Evolutionary conservation across 2,888 invertebrate genomes (phyloP), one percentile per base, ranked within the genome.

Genomic region (Vanessa cardui): DNA sequence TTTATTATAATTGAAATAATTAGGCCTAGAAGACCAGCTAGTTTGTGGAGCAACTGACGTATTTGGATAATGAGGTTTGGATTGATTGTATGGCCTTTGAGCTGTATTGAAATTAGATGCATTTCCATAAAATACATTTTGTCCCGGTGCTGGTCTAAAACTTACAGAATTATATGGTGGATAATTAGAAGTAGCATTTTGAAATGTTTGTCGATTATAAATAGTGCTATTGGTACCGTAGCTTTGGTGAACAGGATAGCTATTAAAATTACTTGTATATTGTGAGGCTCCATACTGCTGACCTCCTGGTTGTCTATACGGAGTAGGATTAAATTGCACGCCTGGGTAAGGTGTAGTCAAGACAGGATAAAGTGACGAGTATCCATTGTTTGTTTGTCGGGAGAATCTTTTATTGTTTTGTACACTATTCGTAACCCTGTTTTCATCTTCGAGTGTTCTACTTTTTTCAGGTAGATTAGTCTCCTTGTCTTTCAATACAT

Each of bases 321-420:
- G 52, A 5, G 4, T 7, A 44, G 60, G 44, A 68, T 68, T 62
- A n/a, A 39, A 44, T 46, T 58, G 56, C 12, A 18, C 50, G 33
- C 26, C 26, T 12, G 62, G 56, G 44, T 68, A 50, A 50, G 49
- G n/a, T 20, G 80, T 77, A 2, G 83, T 79, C 52, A 81, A 62
- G 49, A 78, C 74, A 16, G 84, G 83, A 71, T 85, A 83, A n/a
- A 81, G 49, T 3, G 73, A 66, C 20, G 77, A 63, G 70, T 81
- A 77, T 21, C 77, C 79, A 44, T 73, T 66, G 61, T 76, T 70
- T 0, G 75, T 74, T 76, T 86, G 85, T 31, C 86, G 78, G 26
- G 59, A 67, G 6, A 73, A 67, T 61, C 85, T 76, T 50, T 64
- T 72, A 44, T 73, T 46, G 52, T 52, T 58, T 60, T 58, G 21